phyloP scores from a whole-genome alignment of 2,888 invertebrate genomes.

The Cheilosia grossa region DNA sequence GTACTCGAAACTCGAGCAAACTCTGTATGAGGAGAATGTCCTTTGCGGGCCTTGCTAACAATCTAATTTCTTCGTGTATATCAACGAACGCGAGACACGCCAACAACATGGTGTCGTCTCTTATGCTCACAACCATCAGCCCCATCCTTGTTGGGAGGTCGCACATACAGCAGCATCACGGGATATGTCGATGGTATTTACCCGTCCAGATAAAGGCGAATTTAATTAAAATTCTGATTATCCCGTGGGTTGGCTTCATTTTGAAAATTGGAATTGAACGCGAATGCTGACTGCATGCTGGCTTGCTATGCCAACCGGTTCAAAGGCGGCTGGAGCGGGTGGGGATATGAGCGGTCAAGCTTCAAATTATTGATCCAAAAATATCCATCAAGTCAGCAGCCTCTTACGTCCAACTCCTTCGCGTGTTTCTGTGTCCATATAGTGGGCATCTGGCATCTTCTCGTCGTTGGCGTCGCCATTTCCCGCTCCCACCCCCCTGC shows the following conservation, averaged over 20 bases:
- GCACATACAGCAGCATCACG: conserved; percentile 46
- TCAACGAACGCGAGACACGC: conserved; percentile 45
- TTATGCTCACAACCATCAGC: conserved; percentile 10
- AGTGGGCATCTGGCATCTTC: conserved; percentile 56
- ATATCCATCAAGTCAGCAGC: conserved; percentile 33
- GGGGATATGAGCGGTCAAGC: conserved; percentile 51
- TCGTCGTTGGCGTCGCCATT: conserved; percentile 11
- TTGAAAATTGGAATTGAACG: conserved; percentile 47
- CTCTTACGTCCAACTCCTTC: conserved; percentile 24
- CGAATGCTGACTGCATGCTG: conserved; percentile 17
- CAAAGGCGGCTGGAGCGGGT: not conserved
- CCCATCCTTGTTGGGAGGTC: conserved; percentile 32
- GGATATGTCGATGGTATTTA: conserved; percentile 37
- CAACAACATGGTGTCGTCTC: conserved; percentile 29
- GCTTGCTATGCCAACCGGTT: not conserved
- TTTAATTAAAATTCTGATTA: conserved; percentile 74
- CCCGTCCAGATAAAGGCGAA: conserved; percentile 58
- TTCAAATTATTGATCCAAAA: conserved; percentile 65
- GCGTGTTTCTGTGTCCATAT: conserved; percentile 46
- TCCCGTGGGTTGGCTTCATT: conserved; percentile 53
- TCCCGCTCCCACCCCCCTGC: not conserved
- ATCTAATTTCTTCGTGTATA: conserved; percentile 71
- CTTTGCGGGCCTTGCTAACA: conserved; percentile 61
- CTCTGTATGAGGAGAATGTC: conserved; percentile 24
- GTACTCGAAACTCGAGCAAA: conserved; percentile 44